Base-by-base conservation (phyloP, 1,140 invertebrate species). In the Apocrypta bakeri region DNA sequence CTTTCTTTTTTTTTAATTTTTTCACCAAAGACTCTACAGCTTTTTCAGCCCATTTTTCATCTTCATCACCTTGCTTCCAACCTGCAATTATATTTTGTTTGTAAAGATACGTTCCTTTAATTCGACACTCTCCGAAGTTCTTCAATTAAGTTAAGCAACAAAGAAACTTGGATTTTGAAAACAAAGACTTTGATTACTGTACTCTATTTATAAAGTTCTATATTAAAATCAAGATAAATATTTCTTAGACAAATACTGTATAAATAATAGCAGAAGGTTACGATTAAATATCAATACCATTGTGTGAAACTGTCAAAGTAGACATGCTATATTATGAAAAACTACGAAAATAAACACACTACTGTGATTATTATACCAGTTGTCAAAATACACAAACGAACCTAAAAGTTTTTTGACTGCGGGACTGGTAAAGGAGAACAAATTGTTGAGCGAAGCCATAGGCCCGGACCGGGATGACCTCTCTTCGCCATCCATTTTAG, bases 41-140 rank as follows among this genome's bases (percentile, higher is more conserved):
- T 89, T 99, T 99, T 89, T 99, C 98, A 8, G 98, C 98, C 98
- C 99, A 99, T 93, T 99, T 99, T 88, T 99, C 98, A 92, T 99
- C 98, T 92, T 99, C 98, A 88, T 99, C 98, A 83, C 98, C 98
- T 91, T 97, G 98, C 91, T 99, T 99, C 98, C 98, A 99, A 27
- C 98, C 98, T 27, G 99, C 93, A 66, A 66, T 66, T 27, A n/a
- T 66, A 66, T 66, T 66, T 66, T 1, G 7, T 4, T 37, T n/a
- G n/a, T n/a, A n/a, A n/a, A n/a, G n/a, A n/a, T n/a, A n/a, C n/a
- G n/a, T n/a, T n/a, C n/a, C n/a, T n/a, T n/a, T n/a, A n/a, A n/a
- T n/a, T n/a, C n/a, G n/a, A n/a, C n/a, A n/a, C n/a, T n/a, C n/a
- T n/a, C n/a, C n/a, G n/a, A n/a, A n/a, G n/a, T n/a, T n/a, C n/a